phyloP scores from a whole-genome alignment of 2,888 invertebrate species.

The Oscheius sp. region DNA sequence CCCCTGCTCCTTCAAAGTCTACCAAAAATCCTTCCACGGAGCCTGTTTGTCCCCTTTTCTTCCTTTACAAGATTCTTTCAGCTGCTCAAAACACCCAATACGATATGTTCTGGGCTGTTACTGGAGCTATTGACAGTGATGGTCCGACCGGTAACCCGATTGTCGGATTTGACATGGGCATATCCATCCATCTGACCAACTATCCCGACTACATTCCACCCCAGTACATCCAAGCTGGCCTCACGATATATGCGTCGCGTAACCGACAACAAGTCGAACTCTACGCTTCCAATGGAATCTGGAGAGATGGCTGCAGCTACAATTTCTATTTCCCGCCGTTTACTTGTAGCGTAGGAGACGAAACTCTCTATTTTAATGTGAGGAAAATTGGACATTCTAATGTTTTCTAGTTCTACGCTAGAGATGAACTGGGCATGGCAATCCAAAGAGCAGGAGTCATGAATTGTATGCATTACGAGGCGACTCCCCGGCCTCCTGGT shows the following conservation, averaged over 20 bases:
- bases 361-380: conserved; percentile 63
- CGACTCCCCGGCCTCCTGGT: conserved; percentile 55
- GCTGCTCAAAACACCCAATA: conserved; percentile 38
- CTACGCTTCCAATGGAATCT: conserved; percentile 47
- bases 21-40: conserved; percentile 51
- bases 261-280: conserved; percentile 45
- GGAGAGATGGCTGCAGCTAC: conserved; percentile 60
- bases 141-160: conserved; percentile 44
- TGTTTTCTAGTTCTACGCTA: conserved; percentile 56
- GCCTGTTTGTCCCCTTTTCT: conserved; percentile 21
- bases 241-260: conserved; percentile 55
- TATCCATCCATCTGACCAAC: conserved; percentile 39
- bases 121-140: conserved; percentile 39
- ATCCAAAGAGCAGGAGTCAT: conserved; percentile 64
- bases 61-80: not conserved
- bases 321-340: conserved; percentile 65
- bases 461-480: conserved; percentile 46
- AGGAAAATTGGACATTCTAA: not conserved
- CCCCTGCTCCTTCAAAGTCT: conserved; percentile 56
- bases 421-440: conserved; percentile 51
- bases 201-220: conserved; percentile 45
- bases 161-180: conserved; percentile 9
- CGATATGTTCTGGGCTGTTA: conserved; percentile 53
- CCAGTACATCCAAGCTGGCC: conserved; percentile 48
- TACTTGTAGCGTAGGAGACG: conserved; percentile 53